Conservation (phyloP, 2,797 vertebrate genomes). For the Syncerus caffer region DNA sequence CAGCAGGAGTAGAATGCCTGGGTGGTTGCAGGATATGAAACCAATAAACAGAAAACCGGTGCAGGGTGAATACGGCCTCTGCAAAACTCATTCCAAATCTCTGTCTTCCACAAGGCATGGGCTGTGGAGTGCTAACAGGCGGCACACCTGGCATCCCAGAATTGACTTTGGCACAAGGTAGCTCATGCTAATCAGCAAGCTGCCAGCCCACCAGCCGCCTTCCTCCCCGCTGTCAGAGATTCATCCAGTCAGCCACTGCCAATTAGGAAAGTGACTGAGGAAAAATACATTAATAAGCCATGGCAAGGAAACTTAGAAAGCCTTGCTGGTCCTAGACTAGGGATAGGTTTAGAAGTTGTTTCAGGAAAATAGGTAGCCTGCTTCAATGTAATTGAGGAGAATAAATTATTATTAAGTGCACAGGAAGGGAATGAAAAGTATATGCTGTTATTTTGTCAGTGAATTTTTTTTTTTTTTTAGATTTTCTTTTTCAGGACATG, state of each 20-base stretch:
- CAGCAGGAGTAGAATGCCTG: not conserved
- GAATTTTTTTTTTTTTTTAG: not conserved
- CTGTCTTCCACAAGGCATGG: not conserved
- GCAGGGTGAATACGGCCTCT: not conserved
- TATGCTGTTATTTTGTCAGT: not conserved
- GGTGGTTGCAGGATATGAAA: not conserved
- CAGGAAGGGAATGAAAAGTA: not conserved
- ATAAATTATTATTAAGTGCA: not conserved
- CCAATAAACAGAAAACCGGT: not conserved
- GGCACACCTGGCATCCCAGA: slow-evolving; percentile 45
- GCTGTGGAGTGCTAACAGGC: slow-evolving; percentile 5
- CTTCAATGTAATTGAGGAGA: not conserved
- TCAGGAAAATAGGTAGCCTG: not conserved
- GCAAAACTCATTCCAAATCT: not conserved
- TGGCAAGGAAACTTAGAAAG: slow-evolving; percentile 20
- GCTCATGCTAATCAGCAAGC: slow-evolving; percentile 47
- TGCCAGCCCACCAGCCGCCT: slow-evolving; percentile 22
- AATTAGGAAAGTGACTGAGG: slow-evolving; percentile 44
- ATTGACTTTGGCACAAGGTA: slow-evolving; percentile 63
- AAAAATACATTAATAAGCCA: slow-evolving; percentile 32
- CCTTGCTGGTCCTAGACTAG: not conserved
- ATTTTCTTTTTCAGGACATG: not conserved
- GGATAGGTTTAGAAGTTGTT: not conserved
- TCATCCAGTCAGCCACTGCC: not conserved
- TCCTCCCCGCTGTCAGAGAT: not conserved